Percentiles rank a stretch among this genome's conserved stretches.
phyloP scores from a whole-genome alignment of 1,140 invertebrate genomes.

The Rhynchophorus ferrugineus region DNA sequence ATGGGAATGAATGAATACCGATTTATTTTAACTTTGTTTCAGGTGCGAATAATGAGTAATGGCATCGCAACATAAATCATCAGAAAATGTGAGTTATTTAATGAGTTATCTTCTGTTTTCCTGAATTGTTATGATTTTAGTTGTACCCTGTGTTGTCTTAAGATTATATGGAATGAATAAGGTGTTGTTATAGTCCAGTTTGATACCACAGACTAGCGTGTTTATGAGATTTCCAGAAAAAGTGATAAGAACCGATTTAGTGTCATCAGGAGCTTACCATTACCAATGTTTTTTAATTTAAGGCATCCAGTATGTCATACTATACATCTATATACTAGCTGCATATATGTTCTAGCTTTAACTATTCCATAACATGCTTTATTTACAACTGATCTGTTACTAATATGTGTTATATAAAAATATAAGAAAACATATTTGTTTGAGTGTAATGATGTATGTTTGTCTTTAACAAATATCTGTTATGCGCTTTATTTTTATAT shows the following conservation, averaged over 20 bases:
- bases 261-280: no score
- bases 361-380: no score
- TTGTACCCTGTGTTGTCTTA: not conserved
- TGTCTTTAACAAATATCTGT: no score
- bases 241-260: constrained; percentile 20
- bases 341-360: no score
- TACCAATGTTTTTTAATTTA: constrained; percentile 31
- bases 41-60: constrained; percentile 27
- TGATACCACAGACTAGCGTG: constrained; percentile 17
- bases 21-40: not conserved
- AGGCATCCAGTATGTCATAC: constrained; percentile 32
- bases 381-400: no score
- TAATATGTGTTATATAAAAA: no score
- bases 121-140: not conserved
- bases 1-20: not conserved
- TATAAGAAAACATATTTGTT: no score
- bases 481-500: no score
- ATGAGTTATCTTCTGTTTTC: not conserved
- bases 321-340: no score
- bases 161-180: not conserved
- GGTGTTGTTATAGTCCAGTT: constrained; percentile 21
- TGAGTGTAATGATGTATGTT: no score
- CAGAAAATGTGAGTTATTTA: constrained; percentile 25
- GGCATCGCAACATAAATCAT: constrained; percentile 25
- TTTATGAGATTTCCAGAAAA: constrained; percentile 18